A percentile compares a stretch with the other conserved stretches of the same genome.
Conservation (phyloP, 2,888 invertebrate genomes). For the Alentia gelatinosa region DNA sequence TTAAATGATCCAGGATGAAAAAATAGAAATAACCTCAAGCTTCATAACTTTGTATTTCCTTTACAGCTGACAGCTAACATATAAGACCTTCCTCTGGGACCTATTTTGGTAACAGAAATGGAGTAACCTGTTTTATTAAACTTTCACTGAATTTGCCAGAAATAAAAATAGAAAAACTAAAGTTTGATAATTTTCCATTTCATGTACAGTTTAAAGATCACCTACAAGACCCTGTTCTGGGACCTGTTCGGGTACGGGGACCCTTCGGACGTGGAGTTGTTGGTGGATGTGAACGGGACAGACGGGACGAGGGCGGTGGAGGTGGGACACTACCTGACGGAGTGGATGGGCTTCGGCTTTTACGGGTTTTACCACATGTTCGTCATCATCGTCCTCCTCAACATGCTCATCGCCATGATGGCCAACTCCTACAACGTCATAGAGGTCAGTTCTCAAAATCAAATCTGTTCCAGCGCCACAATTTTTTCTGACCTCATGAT, state of each 20-base stretch:
- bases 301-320: too few species aligned
- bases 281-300: background rate
- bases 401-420: conserved; percentile 60
- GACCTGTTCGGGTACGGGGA: conserved; percentile 50
- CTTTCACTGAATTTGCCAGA: too few species aligned
- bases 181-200: background rate
- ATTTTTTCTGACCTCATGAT: too few species aligned
- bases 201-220: background rate
- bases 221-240: conserved; percentile 51
- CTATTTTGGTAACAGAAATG: too few species aligned
- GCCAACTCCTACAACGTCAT: conserved; percentile 57
- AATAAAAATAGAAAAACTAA: too few species aligned
- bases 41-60: too few species aligned
- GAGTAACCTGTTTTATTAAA: too few species aligned
- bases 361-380: conserved; percentile 54
- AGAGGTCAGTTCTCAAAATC: conserved; percentile 52
- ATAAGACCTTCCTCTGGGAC: too few species aligned
- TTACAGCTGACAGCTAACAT: too few species aligned
- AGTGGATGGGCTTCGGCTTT: conserved; percentile 45
- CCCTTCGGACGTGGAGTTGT: background rate
- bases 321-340: conserved; percentile 13
- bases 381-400: conserved; percentile 56
- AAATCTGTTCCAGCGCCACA: too few species aligned
- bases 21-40: too few species aligned
- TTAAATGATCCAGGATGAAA: too few species aligned